phyloP scores from a whole-genome alignment of 1,140 invertebrate genomes.

The Cardiocondyla obscurior region DNA sequence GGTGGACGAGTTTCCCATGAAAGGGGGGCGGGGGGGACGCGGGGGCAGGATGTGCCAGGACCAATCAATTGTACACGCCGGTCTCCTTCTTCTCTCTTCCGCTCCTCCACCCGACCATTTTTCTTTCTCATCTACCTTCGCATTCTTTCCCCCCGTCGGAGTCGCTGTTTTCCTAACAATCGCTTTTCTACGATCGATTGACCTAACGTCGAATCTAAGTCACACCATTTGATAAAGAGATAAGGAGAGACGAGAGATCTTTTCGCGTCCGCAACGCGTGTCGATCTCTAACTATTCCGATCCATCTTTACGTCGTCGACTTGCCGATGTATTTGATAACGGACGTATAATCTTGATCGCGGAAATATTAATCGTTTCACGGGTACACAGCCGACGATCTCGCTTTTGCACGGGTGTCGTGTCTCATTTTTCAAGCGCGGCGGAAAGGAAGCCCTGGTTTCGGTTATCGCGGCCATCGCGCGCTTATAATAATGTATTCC shows the following conservation, averaged over 20 bases:
- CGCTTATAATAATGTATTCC: slow-evolving; percentile 59
- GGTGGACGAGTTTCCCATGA: slow-evolving; percentile 82
- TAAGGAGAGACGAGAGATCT: background rate
- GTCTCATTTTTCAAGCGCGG: background rate
- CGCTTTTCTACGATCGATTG: slow-evolving; percentile 43
- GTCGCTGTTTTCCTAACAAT: slow-evolving; percentile 39
- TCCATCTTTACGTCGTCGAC: background rate
- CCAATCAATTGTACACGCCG: slow-evolving; percentile 83
- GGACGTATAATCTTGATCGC: background rate
- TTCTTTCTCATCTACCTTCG: slow-evolving; percentile 44
- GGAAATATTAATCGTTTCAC: background rate
- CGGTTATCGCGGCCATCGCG: slow-evolving; percentile 14
- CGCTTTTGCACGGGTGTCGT: background rate
- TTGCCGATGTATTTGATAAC: background rate
- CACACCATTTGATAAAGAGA: no score
- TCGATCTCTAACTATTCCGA: slow-evolving; percentile 12
- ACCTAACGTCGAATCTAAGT: background rate
- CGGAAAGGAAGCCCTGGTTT: background rate
- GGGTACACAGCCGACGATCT: no score
- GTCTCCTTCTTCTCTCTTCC: slow-evolving; percentile 76
- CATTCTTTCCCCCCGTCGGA: slow-evolving; percentile 13
- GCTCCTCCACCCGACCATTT: slow-evolving; percentile 14
- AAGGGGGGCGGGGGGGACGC: slow-evolving; percentile 72
- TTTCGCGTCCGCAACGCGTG: slow-evolving; percentile 4
- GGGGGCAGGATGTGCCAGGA: slow-evolving; percentile 82